Conservation (phyloP, 35 echinoderm and acorn worm species). For the Strongylocentrotus purpuratus region DNA sequence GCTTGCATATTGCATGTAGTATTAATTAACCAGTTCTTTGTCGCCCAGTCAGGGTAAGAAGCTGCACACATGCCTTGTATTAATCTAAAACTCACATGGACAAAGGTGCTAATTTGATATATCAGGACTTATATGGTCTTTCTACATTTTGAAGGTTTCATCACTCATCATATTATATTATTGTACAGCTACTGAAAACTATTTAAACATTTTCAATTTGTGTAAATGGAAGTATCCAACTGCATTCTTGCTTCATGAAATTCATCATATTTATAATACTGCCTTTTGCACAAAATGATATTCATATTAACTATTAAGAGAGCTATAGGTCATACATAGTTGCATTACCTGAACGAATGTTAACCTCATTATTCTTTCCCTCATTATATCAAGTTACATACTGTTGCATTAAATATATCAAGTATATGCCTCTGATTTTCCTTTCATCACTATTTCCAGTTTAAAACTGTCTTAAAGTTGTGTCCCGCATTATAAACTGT, state of each 20-base stretch:
- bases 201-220: neutral
- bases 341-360: neutral
- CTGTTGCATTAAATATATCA: too few relatives aligned
- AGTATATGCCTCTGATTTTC: neutral
- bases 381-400: too few relatives aligned
- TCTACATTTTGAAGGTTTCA: neutral
- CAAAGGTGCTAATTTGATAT: neutral
- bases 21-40: neutral
- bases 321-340: neutral
- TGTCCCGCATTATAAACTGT: neutral
- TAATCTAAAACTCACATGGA: neutral
- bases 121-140: constrained; percentile 3
- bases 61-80: neutral
- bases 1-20: too few relatives aligned
- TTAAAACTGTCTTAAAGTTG: neutral
- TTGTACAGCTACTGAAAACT: neutral
- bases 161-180: neutral
- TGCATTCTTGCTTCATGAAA: neutral
- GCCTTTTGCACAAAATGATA: neutral
- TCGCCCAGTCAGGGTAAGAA: neutral
- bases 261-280: neutral
- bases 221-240: neutral
- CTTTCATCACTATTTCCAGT: neutral
- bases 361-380: neutral
- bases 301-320: neutral